Evolutionary conservation across 2,113 vertebrate species (phyloP).

Genomic region (Poeciliopsis turrubarensis): DNA sequence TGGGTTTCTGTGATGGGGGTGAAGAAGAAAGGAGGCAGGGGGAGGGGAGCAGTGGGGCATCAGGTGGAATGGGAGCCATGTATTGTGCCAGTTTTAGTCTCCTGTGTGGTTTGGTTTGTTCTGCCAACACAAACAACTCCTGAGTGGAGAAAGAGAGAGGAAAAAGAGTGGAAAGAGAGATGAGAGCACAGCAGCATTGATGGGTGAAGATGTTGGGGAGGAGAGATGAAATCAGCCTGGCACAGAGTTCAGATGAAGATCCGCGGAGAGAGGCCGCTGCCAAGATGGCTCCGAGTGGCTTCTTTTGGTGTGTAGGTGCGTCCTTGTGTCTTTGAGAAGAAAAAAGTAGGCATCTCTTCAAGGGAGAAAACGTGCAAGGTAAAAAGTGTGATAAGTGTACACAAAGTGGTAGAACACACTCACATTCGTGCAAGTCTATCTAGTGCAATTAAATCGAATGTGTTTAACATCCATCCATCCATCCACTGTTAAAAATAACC

Average conservation of each 20-base stretch:
- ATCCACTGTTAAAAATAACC: not conserved
- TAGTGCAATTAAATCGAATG: not conserved
- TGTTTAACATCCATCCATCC: no score
- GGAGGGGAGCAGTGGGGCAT: conserved; percentile 34
- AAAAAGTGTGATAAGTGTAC: conserved; percentile 16
- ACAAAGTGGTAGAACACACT: not conserved
- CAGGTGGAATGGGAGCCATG: conserved; percentile 46
- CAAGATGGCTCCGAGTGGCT: conserved; percentile 30
- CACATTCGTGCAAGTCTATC: not conserved
- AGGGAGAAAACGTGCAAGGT: conserved; percentile 6
- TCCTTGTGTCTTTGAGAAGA: conserved; percentile 3
- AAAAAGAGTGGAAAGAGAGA: conserved; percentile 19
- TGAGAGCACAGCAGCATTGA: conserved; percentile 47
- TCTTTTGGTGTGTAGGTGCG: conserved; percentile 12
- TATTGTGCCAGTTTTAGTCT: conserved; percentile 52
- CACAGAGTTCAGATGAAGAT: conserved; percentile 45
- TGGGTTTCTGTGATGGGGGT: conserved; percentile 22
- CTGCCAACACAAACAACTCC: conserved; percentile 66
- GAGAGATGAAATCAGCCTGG: conserved; percentile 56
- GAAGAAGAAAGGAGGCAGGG: conserved; percentile 15
- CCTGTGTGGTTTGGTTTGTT: conserved; percentile 43
- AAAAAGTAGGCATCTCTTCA: conserved; percentile 1
- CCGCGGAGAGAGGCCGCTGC: conserved; percentile 39
- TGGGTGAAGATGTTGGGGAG: conserved; percentile 57
- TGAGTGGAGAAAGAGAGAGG: conserved; percentile 22